phyloP scores from a whole-genome alignment of 2,888 invertebrate genomes.

The Agrenia bidenticulata region DNA sequence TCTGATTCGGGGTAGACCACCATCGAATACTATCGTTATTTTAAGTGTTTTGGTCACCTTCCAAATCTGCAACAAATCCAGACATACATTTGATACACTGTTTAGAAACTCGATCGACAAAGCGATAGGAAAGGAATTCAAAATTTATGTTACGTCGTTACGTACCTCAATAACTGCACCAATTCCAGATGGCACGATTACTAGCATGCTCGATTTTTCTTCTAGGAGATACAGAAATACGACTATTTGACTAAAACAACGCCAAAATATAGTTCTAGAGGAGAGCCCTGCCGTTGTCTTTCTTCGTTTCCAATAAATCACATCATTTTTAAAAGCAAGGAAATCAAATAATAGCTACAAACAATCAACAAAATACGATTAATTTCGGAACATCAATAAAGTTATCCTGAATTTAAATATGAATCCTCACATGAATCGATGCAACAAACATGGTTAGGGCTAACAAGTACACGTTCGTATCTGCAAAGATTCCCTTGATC shows the following conservation, averaged over 20 bases:
- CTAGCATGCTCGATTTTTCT: slow-evolving; percentile 85
- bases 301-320: slow-evolving; percentile 81
- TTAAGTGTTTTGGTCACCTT: slow-evolving; percentile 91
- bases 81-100: background rate
- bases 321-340: slow-evolving; percentile 96
- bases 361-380: background rate
- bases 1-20: slow-evolving; percentile 52
- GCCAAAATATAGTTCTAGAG: slow-evolving; percentile 84
- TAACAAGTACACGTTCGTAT: slow-evolving; percentile 88
- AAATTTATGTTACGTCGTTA: no score
- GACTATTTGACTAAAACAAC: slow-evolving; percentile 86
- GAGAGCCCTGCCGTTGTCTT: slow-evolving; percentile 87
- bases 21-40: slow-evolving; percentile 62
- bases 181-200: slow-evolving; percentile 82
- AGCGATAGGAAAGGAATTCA: no score
- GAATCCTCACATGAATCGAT: slow-evolving; percentile 80
- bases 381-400: background rate
- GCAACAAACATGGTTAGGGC: slow-evolving; percentile 87
- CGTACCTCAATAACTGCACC: slow-evolving; percentile 84
- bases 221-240: slow-evolving; percentile 90
- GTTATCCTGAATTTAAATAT: background rate
- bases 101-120: no score
- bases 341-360: slow-evolving; percentile 91
- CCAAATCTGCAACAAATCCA: slow-evolving; percentile 62
- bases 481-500: slow-evolving; percentile 92